Conservation (phyloP, 2,888 invertebrate genomes). For the Campaea margaritaria region DNA sequence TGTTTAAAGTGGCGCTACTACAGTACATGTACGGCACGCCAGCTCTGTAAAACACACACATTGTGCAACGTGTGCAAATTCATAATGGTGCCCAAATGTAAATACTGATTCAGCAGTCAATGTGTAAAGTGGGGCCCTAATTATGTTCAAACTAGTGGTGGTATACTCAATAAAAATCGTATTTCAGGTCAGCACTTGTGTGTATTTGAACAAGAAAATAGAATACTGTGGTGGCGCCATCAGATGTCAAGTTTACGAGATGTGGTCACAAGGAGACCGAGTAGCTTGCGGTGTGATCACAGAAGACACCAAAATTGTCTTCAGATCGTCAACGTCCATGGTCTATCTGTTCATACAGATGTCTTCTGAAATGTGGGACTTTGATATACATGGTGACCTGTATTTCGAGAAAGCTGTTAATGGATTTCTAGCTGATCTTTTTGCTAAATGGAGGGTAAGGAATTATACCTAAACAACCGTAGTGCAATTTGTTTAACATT, state of each 20-base stretch:
- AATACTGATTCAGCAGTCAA: too few species aligned
- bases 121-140: too few species aligned
- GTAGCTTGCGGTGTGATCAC: conserved; percentile 98
- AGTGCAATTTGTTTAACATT: not conserved
- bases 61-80: too few species aligned
- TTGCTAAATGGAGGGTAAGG: conserved; percentile 96
- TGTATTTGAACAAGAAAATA: conserved; percentile 97
- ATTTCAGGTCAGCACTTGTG: conserved; percentile 93
- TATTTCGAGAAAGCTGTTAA: conserved; percentile 99
- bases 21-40: too few species aligned
- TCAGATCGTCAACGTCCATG: conserved; percentile 98
- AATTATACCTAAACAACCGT: too few species aligned
- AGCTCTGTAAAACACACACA: too few species aligned
- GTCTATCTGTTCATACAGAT: conserved; percentile 99
- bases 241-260: conserved; percentile 96
- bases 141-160: not conserved
- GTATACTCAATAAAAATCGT: not conserved
- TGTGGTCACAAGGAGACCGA: conserved; percentile 98
- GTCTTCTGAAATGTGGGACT: conserved; percentile 99
- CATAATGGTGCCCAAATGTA: too few species aligned
- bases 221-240: conserved; percentile 95
- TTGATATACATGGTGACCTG: conserved; percentile 98
- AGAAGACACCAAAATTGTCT: conserved; percentile 98
- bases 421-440: conserved; percentile 97
- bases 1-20: too few species aligned